Conservation (phyloP, 2,113 vertebrate genomes). For the Tringa solitaria region DNA sequence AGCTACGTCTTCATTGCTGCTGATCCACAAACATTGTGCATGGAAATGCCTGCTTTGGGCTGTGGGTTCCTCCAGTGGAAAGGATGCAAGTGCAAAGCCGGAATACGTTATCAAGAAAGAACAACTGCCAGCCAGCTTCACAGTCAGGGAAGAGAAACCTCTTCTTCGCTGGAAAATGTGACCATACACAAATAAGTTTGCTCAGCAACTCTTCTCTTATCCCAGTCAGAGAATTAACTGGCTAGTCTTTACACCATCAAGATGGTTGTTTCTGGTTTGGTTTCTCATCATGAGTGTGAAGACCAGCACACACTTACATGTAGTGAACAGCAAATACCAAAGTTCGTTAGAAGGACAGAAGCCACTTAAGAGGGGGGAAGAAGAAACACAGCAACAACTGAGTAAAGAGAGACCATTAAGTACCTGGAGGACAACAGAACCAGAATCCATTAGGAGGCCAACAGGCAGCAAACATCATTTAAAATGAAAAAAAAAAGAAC, state of each 20-base stretch:
- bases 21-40: not conserved
- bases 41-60: not conserved
- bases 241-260: not conserved
- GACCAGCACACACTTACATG: not conserved
- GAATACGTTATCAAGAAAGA: not conserved
- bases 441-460: not conserved
- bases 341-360: not conserved
- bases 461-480: not conserved
- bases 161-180: not conserved
- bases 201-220: not conserved
- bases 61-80: not conserved
- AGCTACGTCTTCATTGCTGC: fast-evolving
- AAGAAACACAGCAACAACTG: not conserved
- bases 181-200: not conserved
- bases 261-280: not conserved
- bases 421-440: not conserved
- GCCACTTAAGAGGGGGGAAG: not conserved
- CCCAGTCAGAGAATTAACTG: not conserved
- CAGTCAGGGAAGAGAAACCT: not conserved
- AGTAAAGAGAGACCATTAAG: not conserved
- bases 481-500: not conserved
- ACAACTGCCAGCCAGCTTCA: not conserved
- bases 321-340: not conserved
- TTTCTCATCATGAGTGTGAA: not conserved
- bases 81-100: not conserved